Evolutionary conservation across 2,797 vertebrate genomes (phyloP).

Genomic region (Acanthornis magna): DNA sequence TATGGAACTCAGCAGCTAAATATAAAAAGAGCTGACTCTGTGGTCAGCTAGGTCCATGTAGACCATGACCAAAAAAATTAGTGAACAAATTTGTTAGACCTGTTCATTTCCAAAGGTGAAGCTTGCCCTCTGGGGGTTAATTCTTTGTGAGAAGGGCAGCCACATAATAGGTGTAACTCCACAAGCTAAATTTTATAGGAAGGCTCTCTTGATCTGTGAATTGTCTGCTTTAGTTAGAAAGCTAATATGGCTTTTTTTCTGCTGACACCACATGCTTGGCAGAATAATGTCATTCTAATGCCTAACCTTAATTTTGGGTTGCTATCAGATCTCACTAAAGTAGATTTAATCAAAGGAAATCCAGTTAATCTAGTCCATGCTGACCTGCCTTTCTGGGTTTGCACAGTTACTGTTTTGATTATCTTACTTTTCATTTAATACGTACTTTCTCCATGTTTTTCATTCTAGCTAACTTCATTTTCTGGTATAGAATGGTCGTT

Average conservation of each 20-base stretch:
- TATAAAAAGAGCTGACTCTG: background rate
- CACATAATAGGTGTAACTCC: background rate
- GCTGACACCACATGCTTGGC: background rate
- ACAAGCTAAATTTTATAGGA: background rate
- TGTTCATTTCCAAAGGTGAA: background rate
- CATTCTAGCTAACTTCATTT: constrained; percentile 12
- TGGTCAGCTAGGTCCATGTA: background rate
- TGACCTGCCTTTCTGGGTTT: background rate
- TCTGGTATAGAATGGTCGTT: background rate
- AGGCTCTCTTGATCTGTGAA: background rate
- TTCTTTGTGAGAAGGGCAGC: background rate
- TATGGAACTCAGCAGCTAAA: background rate
- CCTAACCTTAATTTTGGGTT: background rate
- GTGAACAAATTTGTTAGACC: background rate
- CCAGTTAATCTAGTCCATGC: background rate
- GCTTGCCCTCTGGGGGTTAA: background rate
- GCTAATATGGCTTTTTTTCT: background rate
- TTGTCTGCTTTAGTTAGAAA: background rate
- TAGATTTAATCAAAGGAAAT: background rate
- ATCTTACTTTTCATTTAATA: background rate
- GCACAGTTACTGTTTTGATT: background rate
- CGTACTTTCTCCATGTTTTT: background rate
- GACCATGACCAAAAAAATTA: background rate
- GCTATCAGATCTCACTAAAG: background rate
- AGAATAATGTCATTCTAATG: background rate